Base-by-base conservation (phyloP, 2,888 invertebrate species). In the Ypsolopha sequella region DNA sequence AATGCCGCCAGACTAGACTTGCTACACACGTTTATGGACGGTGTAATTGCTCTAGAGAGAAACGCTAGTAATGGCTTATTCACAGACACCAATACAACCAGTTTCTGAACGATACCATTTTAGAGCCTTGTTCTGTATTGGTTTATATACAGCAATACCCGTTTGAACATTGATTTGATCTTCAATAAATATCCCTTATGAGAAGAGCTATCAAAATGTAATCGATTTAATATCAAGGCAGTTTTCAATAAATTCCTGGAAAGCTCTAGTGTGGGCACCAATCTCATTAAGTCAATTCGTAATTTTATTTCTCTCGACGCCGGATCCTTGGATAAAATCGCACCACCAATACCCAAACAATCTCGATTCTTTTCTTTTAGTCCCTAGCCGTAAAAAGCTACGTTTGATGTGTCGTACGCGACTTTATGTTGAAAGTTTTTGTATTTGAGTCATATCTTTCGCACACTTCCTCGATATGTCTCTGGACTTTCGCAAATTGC, bases 1-100 rank as follows among this genome's bases (percentile, higher is more conserved):
- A 63, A 73, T 68, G 64, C 68, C 58, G 57, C 57, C 60, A 56
- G 59, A 62, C 69, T 61, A 70, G 59, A 62, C 69, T 61, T 70
- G 59, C 66, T 56, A 54, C 53, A 43, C 36, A 78, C 79, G 64
- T 79, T 67, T 80, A 73, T 57, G 71, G 78, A 54, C 58, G 56
- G 57, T 58, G 71, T 80, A 80, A 81, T 82, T 77, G 77, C 76
- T 66, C 69, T 73, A 70, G 78, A 24, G 24, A 76, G 43, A 43
- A 77, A 77, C 73, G 72, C 70, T 65, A 64, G 70, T 77, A 80
- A 81, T 80, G 72, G 79, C 78, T 78, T 78, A 79, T 77, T 80
- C 75, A 76, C 7, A 13, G 7, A 24, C 24, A 24, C 24, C 43
- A 43, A 14, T 43, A 8, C 43, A 43, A 43, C 43, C 43, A 14